Percentiles rank a stretch among this genome's conserved stretches.
Conservation (phyloP, 2,797 vertebrate species). For the Oceanodroma leucorhoa region DNA sequence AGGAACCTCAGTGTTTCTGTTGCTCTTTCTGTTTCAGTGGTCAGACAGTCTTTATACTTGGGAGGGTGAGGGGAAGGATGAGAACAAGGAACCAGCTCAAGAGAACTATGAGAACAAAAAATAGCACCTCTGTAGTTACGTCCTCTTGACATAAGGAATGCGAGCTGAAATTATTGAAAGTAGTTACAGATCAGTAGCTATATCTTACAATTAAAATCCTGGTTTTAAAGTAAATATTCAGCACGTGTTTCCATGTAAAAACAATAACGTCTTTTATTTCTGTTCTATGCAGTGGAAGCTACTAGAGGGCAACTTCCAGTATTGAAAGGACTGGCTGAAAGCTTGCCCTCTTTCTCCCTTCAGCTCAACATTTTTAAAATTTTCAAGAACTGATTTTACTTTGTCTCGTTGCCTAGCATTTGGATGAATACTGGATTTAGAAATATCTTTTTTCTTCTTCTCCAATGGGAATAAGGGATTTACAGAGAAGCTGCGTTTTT, state of each 20-base stretch:
- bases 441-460: background rate
- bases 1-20: background rate
- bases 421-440: background rate
- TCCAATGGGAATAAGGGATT: background rate
- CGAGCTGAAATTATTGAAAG: background rate
- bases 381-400: background rate
- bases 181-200: background rate
- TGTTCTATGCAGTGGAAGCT: background rate
- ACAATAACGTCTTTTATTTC: background rate
- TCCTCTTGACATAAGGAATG: background rate
- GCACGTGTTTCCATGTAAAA: background rate
- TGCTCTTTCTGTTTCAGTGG: background rate
- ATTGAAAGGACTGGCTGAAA: background rate
- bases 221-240: background rate
- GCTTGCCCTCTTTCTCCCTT: background rate
- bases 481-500: background rate
- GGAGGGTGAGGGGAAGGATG: background rate
- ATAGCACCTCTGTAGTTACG: background rate
- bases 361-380: background rate
- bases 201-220: background rate
- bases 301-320: background rate
- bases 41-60: background rate
- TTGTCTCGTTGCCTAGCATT: background rate
- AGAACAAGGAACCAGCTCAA: background rate
- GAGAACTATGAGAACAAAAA: background rate